These are phyloP conservation scores for Hyaena hyaena DNA, from an alignment of 2,113 vertebrate species.

Conservation along the genomic window DNA sequence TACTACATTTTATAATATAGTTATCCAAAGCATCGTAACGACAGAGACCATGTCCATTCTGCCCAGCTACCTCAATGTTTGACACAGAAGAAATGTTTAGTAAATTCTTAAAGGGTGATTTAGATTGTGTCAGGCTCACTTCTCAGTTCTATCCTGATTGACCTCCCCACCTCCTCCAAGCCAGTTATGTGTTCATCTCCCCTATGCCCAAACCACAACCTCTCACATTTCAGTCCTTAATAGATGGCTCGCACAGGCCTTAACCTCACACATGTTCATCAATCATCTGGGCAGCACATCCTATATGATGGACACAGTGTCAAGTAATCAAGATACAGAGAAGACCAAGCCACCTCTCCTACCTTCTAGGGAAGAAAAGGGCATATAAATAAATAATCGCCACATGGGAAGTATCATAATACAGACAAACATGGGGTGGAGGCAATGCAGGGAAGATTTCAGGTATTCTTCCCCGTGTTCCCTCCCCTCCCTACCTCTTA, in stretches of 20 bases:
- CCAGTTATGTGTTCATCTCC: neutral
- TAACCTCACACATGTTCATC: slow-evolving; percentile 6
- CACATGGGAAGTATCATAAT: neutral
- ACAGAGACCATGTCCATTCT: neutral
- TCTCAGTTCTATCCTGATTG: slow-evolving; percentile 22
- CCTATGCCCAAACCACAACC: neutral
- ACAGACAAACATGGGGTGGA: neutral
- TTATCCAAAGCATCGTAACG: neutral
- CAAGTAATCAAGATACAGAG: slow-evolving; percentile 12
- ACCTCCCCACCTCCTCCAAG: neutral
- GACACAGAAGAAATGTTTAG: slow-evolving; percentile 6
- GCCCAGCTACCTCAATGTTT: neutral
- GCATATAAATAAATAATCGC: neutral
- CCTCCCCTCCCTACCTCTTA: neutral
- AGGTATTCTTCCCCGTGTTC: neutral
- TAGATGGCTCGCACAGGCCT: neutral
- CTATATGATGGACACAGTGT: neutral
- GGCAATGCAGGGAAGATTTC: neutral
- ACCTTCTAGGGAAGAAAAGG: slow-evolving; percentile 23
- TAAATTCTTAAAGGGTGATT: slow-evolving; percentile 6
- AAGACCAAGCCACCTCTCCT: neutral
- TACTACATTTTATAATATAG: neutral
- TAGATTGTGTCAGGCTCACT: slow-evolving; percentile 15
- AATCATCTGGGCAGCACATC: neutral
- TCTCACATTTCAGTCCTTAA: neutral